Evolutionary conservation across 2,113 vertebrate species (phyloP), one percentile per base, ranked within the genome.

Genomic region (Rhabdornis inornatus): DNA sequence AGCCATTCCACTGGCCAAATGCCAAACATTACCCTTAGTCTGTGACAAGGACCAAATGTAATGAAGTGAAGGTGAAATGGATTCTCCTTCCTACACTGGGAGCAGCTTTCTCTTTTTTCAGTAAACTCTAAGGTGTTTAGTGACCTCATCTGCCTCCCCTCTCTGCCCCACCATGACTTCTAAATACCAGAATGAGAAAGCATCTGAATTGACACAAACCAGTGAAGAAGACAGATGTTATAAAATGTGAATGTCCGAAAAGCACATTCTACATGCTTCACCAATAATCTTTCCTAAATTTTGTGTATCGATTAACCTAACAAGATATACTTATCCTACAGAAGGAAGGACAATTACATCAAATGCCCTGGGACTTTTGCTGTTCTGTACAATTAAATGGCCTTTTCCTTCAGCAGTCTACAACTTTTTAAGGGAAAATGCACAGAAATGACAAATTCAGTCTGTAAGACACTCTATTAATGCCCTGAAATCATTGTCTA

Each of bases 101-200:
- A 87, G 37, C 24, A 68, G 40, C 6, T 68, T 52, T 30, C 19
- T 49, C 63, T 53, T 42, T 17, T 45, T 23, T 47, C 15, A 10
- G 20, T 40, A 30, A 85, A 31, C 13, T 24, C 2, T 1, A 42
- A 59, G 14, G 10, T 35, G 17, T 64, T 72, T 25, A 28, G 44
- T 15, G 27, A 57, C 7, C 27, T 30, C 1, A 6, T 23, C 7
- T n/a, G 35, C 11, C 35, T 21, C 11, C 1, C 3, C 18, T 65
- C 52, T 37, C 57, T 23, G 1, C 1, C 9, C 6, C 7, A 1
- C 1, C 0, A 4, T 18, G 20, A 78, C n/a, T 39, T 55, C 33
- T 76, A 66, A 89, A 13, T 44, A 84, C 3, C 65, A 69, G 61
- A 83, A 74, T 15, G 33, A 28, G 55, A 78, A 10, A 64, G 8